Evolutionary conservation across 2,797 vertebrate species (phyloP).

Genomic region (Hephaestus fuliginosus): DNA sequence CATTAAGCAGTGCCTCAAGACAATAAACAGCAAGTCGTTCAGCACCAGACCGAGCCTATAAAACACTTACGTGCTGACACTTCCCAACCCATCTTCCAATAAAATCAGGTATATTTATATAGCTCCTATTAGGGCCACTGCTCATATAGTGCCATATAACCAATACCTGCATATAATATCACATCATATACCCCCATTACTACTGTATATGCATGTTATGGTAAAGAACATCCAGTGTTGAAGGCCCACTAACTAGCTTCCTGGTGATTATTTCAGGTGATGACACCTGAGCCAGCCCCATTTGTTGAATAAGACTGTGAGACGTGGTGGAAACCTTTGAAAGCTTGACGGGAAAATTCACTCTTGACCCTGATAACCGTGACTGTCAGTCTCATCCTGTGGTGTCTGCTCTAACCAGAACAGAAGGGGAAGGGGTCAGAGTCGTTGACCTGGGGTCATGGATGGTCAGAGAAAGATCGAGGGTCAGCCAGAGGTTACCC

Average conservation of each 20-base stretch:
- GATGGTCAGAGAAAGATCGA: background rate
- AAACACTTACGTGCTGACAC: slow-evolving; percentile 11
- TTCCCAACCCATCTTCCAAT: background rate
- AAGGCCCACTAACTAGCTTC: background rate
- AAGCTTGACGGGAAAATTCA: background rate
- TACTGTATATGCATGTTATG: background rate
- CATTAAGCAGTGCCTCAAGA: background rate
- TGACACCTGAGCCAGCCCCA: background rate
- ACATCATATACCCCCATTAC: background rate
- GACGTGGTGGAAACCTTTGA: background rate
- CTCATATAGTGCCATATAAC: background rate
- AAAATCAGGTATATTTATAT: background rate
- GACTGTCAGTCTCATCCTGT: background rate
- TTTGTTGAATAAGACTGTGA: background rate
- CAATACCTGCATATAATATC: background rate
- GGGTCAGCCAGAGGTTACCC: background rate
- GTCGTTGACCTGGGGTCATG: background rate
- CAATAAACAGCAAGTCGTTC: slow-evolving; percentile 23
- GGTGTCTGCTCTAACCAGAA: background rate
- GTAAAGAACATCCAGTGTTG: background rate
- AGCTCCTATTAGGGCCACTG: background rate
- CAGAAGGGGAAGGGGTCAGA: background rate
- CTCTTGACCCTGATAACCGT: background rate
- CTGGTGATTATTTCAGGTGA: background rate
- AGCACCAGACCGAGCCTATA: slow-evolving; percentile 7